Evolutionary conservation across 2,113 vertebrate species (phyloP).

Genomic region (Elephas maximus): DNA sequence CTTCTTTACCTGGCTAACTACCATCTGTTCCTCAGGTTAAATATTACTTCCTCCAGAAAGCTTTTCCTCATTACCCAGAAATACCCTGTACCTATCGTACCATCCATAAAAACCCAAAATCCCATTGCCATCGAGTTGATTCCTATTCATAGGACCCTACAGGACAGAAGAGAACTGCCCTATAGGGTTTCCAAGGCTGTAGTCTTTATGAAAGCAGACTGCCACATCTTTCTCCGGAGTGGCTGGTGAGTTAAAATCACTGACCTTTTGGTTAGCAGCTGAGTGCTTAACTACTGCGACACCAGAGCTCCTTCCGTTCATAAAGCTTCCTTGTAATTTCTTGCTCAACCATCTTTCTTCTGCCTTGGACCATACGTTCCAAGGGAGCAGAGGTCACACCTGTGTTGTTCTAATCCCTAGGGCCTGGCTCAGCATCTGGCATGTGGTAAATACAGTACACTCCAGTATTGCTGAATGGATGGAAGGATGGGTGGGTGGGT

Average conservation of each 20-base stretch:
- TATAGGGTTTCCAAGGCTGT: background rate
- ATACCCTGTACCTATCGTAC: background rate
- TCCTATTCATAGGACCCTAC: background rate
- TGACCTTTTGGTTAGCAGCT: background rate
- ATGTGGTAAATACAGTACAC: background rate
- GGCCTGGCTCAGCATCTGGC: background rate
- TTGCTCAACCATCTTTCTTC: background rate
- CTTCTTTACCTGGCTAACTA: background rate
- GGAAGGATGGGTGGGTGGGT: background rate
- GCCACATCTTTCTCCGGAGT: background rate
- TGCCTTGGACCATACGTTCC: background rate
- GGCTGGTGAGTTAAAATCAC: background rate
- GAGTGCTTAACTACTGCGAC: background rate
- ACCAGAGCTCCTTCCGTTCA: background rate
- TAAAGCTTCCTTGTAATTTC: background rate
- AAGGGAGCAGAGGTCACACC: accelerated
- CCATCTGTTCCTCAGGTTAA: background rate
- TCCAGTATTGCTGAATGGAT: background rate
- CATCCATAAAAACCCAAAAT: background rate
- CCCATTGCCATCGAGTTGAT: background rate
- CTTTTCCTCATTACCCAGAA: background rate
- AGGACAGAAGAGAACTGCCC: background rate
- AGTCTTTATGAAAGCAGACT: background rate
- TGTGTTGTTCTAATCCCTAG: background rate
- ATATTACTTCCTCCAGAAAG: background rate